Percentiles rank a stretch among this genome's conserved stretches.
Evolutionary conservation across 2,113 vertebrate genomes (phyloP).

Genomic region (Hyaena hyaena): DNA sequence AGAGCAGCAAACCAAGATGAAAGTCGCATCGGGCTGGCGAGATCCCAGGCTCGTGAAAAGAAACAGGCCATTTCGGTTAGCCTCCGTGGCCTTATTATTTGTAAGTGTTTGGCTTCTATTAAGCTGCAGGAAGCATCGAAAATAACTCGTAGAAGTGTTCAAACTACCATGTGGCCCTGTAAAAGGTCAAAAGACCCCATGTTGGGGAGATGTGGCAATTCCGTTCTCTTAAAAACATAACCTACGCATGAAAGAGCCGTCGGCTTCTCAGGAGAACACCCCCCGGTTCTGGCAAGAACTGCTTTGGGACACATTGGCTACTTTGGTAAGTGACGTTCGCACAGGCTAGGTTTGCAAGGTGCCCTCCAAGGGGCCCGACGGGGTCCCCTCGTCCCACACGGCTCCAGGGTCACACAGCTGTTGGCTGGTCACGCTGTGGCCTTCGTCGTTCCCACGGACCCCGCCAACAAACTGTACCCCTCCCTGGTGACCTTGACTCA

Average conservation of each 20-base stretch:
- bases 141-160: not conserved
- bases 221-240: not conserved
- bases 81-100: not conserved
- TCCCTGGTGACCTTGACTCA: accelerated
- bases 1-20: not conserved
- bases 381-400: not conserved
- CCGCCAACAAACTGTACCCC: not conserved
- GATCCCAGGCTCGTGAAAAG: not conserved
- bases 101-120: not conserved
- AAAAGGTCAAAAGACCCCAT: not conserved
- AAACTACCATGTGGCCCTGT: not conserved
- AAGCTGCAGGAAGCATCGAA: not conserved
- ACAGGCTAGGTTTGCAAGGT: accelerated
- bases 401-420: not conserved
- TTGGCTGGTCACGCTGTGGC: too few relatives aligned
- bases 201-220: not conserved
- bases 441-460: not conserved
- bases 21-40: not conserved
- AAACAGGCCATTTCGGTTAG: not conserved
- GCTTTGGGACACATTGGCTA: accelerated
- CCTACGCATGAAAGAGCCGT: not conserved
- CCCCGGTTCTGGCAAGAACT: not conserved
- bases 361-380: too few relatives aligned
- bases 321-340: not conserved
- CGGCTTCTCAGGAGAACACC: not conserved